phyloP scores from a whole-genome alignment of 2,113 vertebrate species.

The Phrynosoma blainvillii region DNA sequence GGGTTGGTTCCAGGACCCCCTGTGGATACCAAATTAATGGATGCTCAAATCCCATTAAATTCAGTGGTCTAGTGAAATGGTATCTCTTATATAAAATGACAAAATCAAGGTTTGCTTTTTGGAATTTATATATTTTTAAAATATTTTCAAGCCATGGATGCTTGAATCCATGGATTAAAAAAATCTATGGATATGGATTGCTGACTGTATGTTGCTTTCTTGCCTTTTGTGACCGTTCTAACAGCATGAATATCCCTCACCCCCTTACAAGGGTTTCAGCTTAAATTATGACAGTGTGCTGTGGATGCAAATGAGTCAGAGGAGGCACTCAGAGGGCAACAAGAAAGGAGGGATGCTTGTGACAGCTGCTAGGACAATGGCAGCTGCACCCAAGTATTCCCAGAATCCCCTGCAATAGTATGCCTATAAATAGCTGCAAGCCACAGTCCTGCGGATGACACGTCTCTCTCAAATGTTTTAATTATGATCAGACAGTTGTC shows the following conservation, averaged over 20 bases:
- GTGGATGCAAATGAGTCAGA: neutral
- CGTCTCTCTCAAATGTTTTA: neutral
- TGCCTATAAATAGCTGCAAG: conserved; percentile 26
- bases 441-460: neutral
- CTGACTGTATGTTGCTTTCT: neutral
- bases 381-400: neutral
- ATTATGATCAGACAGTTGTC: conserved; percentile 8
- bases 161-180: too few species aligned
- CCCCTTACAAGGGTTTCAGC: neutral
- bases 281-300: neutral
- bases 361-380: conserved; percentile 24
- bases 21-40: too few species aligned
- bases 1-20: too few species aligned
- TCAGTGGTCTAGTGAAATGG: too few species aligned
- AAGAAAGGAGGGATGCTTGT: neutral
- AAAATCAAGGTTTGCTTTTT: too few species aligned
- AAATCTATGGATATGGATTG: too few species aligned
- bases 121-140: too few species aligned
- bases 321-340: neutral
- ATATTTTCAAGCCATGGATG: too few species aligned
- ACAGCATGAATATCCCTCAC: neutral
- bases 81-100: too few species aligned
- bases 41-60: too few species aligned
- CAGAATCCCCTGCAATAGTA: neutral
- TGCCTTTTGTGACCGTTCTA: neutral